These are phyloP conservation scores for Nettapus auritus DNA, from an alignment of 2,113 vertebrate genomes.

Conservation along the genomic window DNA sequence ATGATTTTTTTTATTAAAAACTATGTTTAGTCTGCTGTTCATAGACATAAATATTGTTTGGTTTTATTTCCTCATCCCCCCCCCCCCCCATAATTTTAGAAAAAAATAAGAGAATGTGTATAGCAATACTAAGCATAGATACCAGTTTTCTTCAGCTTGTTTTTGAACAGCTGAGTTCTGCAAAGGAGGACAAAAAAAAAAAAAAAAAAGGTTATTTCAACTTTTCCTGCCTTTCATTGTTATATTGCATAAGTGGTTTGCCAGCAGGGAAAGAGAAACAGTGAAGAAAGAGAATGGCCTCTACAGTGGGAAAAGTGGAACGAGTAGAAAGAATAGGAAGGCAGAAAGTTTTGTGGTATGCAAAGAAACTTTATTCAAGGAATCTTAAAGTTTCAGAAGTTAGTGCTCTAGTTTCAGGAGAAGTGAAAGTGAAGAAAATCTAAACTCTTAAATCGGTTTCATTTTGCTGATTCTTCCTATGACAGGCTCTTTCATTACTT, in stretches of 20 bases:
- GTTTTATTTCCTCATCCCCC: background rate
- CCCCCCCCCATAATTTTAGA: background rate
- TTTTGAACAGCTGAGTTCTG: background rate
- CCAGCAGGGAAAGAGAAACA: background rate
- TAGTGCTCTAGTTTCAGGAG: background rate
- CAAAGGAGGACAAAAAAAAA: background rate
- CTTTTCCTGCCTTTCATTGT: background rate
- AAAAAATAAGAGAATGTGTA: background rate
- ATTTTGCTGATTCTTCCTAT: background rate
- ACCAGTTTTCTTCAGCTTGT: background rate
- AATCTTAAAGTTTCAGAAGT: background rate
- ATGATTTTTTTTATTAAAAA: background rate
- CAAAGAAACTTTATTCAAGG: background rate
- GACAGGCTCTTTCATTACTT: background rate
- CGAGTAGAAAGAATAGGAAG: background rate
- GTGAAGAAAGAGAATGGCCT: background rate
- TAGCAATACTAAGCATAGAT: background rate
- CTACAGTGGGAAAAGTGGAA: background rate
- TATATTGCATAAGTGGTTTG: background rate
- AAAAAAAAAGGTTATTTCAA: background rate
- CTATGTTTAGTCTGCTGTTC: background rate
- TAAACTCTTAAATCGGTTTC: background rate
- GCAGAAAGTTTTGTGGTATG: background rate
- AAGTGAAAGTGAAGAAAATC: background rate
- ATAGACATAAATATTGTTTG: background rate